phyloP scores from a whole-genome alignment of 2,888 invertebrate genomes.

The Antheraea yamamai region DNA sequence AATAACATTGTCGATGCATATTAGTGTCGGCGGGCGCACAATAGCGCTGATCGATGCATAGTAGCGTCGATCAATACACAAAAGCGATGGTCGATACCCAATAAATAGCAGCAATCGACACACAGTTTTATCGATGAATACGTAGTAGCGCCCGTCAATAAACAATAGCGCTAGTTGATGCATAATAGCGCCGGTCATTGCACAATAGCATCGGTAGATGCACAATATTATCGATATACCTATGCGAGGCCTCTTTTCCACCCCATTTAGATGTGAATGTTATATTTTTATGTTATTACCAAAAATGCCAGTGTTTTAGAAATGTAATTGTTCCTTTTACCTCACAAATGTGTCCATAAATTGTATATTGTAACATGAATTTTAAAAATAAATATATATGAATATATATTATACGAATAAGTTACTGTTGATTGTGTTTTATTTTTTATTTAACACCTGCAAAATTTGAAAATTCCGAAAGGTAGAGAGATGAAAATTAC shows the following conservation, averaged over 20 bases:
- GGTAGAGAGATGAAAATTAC: too few species aligned
- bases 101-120: not conserved
- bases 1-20: too few species aligned
- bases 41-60: not conserved
- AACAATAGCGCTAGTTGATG: not conserved
- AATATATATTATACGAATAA: slow-evolving; percentile 63
- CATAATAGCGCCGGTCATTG: not conserved
- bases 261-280: not conserved
- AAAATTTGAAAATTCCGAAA: too few species aligned
- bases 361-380: slow-evolving; percentile 76
- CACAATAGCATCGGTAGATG: not conserved
- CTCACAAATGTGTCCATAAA: slow-evolving; percentile 23
- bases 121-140: not conserved
- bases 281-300: not conserved
- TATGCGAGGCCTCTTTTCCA: not conserved
- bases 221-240: not conserved
- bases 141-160: not conserved
- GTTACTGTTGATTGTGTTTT: slow-evolving; percentile 67
- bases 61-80: not conserved
- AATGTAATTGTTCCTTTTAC: slow-evolving; percentile 6
- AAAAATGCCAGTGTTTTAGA: slow-evolving; percentile 8
- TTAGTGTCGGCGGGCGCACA: not conserved
- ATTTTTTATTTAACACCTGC: not conserved
- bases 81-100: not conserved
- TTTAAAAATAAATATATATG: slow-evolving; percentile 63